These are phyloP conservation scores for Pedicia rivosa DNA, from an alignment of 2,888 invertebrate species.

Conservation along the genomic window DNA sequence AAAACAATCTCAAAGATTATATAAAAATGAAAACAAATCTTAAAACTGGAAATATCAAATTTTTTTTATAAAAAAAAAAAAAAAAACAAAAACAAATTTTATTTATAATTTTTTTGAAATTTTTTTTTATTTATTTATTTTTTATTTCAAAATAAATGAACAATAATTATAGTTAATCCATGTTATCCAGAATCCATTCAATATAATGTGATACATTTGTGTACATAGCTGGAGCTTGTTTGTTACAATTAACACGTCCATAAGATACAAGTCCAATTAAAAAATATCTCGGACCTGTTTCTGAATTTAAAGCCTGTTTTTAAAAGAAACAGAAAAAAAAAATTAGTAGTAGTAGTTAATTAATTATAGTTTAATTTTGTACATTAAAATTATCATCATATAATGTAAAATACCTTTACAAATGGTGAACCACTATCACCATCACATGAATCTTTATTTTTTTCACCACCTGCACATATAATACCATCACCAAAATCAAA, in stretches of 20 bases:
- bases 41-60: too few relatives aligned
- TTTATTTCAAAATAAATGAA: too few relatives aligned
- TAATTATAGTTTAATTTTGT: too few relatives aligned
- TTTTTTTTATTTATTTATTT: too few relatives aligned
- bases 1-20: too few relatives aligned
- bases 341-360: neutral
- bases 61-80: too few relatives aligned
- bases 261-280: constrained; percentile 46
- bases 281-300: constrained; percentile 31
- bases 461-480: constrained; percentile 39
- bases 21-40: too few relatives aligned
- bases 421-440: constrained; percentile 35
- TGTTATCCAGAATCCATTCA: constrained; percentile 37
- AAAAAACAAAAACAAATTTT: too few relatives aligned
- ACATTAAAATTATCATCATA: too few relatives aligned
- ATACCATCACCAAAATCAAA: constrained; percentile 27
- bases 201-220: constrained; percentile 34
- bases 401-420: neutral
- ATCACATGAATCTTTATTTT: constrained; percentile 40
- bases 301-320: neutral
- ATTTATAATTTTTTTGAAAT: too few relatives aligned
- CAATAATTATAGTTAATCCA: too few relatives aligned
- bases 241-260: constrained; percentile 39
- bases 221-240: constrained; percentile 37
- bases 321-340: neutral